Evolutionary conservation across 2,888 invertebrate genomes (phyloP), one percentile per base, ranked within the genome.

Genomic region (Sinotaia quadrata): DNA sequence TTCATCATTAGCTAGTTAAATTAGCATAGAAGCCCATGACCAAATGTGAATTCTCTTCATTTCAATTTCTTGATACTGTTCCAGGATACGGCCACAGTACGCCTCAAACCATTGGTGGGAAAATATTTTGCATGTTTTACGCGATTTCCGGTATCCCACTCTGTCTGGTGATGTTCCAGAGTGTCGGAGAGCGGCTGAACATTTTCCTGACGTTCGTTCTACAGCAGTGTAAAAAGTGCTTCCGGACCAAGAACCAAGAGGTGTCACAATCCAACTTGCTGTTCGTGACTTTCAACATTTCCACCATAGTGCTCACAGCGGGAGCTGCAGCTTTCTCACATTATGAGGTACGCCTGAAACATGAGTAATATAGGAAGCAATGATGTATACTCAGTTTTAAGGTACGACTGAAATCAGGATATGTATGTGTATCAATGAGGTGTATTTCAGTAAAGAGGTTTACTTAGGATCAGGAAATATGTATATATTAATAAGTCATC

Each of bases 111-210:
- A 92, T 95, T 78, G 94, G 96, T 69, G 99, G 99, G 21, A 99
- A 99, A 90, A 91, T 97, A 79, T 99, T 99, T 91, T 99, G 98
- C 81, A 99, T 99, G 97, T 85, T 88, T 68, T 90, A 90, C 80
- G 90, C 90, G 3, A 82, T 98, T 85, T 95, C 97, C 71, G 98
- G 98, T 4, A 98, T 98, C 75, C 98, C 98, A 0, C 89, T 98
- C 29, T 97, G 97, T 1, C 91, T 98, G 71, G 95, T 99, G 37
- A 98, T 99, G 98, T 99, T 99, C 90, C 98, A 99, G 89, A 96
- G 96, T 83, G 98, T 99, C 76, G 98, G 98, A 83, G 98, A 99
- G 89, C 93, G 99, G 76, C 91, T 99, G 69, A 99, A 99, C 89
- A 98, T 97, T 87, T 96, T 98, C 81, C 97, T 98, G 0, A 98